Percentiles rank a stretch among this genome's conserved stretches.
These are phyloP conservation scores for Margarornis squamiger DNA, from an alignment of 2,797 vertebrate genomes.

Conservation along the genomic window DNA sequence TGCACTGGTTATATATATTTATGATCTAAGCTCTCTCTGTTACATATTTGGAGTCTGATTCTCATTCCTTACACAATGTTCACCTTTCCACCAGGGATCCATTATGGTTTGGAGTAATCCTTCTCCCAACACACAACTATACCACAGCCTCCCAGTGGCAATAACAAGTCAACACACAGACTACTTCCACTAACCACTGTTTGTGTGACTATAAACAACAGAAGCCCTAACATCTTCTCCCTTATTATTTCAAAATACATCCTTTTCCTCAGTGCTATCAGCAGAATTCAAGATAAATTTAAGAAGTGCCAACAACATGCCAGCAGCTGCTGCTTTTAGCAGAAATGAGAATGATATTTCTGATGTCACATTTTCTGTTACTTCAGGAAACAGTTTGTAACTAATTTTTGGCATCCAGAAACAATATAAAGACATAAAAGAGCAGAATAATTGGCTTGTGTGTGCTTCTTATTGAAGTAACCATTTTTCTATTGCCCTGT, in stretches of 20 bases:
- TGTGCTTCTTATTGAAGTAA: neutral
- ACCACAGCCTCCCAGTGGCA: slow-evolving; percentile 24
- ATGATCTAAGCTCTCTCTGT: neutral
- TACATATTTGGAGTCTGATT: neutral
- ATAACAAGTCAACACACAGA: neutral
- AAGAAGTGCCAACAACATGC: neutral
- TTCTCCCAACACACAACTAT: slow-evolving; percentile 13
- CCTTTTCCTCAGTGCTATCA: neutral
- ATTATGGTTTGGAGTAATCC: slow-evolving; percentile 40
- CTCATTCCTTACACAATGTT: neutral
- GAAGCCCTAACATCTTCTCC: neutral
- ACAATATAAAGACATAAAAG: neutral
- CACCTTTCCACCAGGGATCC: neutral
- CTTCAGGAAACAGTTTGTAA: slow-evolving; percentile 8
- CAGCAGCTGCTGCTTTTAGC: neutral
- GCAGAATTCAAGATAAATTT: neutral
- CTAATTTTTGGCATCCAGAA: slow-evolving; percentile 12
- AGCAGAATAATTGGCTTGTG: neutral
- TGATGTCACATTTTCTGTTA: neutral
- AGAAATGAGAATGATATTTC: neutral
- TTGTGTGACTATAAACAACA: neutral
- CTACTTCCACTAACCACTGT: neutral
- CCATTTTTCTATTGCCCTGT: neutral
- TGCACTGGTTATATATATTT: neutral
- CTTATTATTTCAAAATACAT: neutral